Conservation (phyloP, 2,888 invertebrate species). For the Cordilura impudica region DNA sequence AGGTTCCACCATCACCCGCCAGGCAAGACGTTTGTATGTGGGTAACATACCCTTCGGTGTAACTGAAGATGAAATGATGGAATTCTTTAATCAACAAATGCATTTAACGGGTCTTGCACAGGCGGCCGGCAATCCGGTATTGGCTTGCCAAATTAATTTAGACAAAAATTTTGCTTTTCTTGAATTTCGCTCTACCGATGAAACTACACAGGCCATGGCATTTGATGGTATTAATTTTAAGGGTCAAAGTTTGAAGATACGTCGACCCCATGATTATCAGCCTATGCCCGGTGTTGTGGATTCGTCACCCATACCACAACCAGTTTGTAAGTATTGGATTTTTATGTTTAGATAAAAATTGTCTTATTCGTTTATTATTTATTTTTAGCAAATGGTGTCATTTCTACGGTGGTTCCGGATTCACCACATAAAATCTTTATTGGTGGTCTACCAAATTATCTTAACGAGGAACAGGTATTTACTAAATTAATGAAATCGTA, state of each 20-base stretch:
- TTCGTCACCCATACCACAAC: conserved; percentile 90
- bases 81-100: conserved; percentile 99
- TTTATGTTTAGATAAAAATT: conserved; percentile 76
- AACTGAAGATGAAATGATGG: conserved; percentile 99
- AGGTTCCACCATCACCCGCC: conserved; percentile 96
- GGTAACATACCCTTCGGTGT: conserved; percentile 99
- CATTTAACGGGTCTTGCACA: conserved; percentile 97
- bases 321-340: conserved; percentile 80
- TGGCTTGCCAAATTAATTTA: conserved; percentile 98
- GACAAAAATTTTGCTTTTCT: conserved; percentile 99
- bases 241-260: conserved; percentile 97
- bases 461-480: conserved; percentile 98
- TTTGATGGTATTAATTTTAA: conserved; percentile 99
- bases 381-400: conserved; percentile 80
- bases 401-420: conserved; percentile 96
- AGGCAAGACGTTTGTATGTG: conserved; percentile 95
- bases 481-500: neutral
- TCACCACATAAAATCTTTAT: conserved; percentile 99
- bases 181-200: conserved; percentile 97
- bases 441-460: conserved; percentile 98
- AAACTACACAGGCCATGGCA: conserved; percentile 99
- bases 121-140: conserved; percentile 98
- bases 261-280: conserved; percentile 98
- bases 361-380: neutral
- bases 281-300: conserved; percentile 97